Conservation (phyloP, 2,888 invertebrate species). For the Harpalus rubripes region DNA sequence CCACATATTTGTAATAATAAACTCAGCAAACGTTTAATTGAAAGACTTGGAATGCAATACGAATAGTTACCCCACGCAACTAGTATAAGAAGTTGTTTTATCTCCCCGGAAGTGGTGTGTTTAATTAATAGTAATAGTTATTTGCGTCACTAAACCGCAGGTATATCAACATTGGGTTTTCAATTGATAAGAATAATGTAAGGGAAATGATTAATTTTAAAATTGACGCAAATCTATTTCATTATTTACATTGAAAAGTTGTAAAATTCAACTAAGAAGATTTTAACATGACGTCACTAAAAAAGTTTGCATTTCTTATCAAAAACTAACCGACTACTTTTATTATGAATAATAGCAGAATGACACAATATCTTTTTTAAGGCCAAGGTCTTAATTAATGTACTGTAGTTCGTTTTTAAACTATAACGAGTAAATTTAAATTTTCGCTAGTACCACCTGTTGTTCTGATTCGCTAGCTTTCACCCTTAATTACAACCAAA, state of each 20-base stretch:
- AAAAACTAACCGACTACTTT: too few relatives aligned
- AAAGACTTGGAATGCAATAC: background rate
- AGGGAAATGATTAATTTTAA: background rate
- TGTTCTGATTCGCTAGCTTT: too few relatives aligned
- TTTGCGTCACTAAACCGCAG: constrained; percentile 37
- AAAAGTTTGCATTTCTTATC: too few relatives aligned
- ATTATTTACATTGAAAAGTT: background rate
- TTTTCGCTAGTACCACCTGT: too few relatives aligned
- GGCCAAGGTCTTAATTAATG: too few relatives aligned
- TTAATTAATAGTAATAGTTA: background rate
- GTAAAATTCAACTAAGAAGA: background rate
- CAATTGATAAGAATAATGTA: background rate
- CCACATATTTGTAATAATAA: constrained; percentile 4
- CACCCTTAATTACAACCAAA: too few relatives aligned
- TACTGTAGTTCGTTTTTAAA: too few relatives aligned
- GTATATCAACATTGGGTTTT: constrained; percentile 36
- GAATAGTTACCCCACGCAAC: background rate
- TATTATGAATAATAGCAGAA: too few relatives aligned
- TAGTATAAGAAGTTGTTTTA: constrained; percentile 16
- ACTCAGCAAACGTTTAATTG: background rate
- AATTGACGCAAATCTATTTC: constrained; percentile 2
- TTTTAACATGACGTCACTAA: too few relatives aligned
- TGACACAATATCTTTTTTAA: too few relatives aligned
- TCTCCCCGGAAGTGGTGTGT: constrained; percentile 15
- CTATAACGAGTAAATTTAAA: too few relatives aligned